phyloP scores from a whole-genome alignment of 2,113 vertebrate species.

The Daubentonia madagascariensis region DNA sequence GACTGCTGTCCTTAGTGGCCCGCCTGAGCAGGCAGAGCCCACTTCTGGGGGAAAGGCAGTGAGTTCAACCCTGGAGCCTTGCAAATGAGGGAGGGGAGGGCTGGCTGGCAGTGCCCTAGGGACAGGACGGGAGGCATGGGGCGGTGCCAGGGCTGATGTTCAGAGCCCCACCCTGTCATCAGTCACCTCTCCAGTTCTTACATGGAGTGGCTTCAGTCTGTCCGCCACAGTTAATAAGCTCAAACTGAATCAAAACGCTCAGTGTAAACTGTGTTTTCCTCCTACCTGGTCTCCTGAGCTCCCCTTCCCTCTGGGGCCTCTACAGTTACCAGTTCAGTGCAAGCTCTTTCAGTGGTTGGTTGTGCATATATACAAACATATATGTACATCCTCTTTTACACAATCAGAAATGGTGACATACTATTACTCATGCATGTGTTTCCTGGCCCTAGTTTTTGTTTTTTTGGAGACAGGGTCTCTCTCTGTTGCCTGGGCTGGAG shows the following conservation, averaged over 20 bases:
- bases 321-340: background rate
- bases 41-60: background rate
- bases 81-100: background rate
- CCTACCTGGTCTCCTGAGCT: rapidly evolving
- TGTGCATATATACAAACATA: too few relatives aligned
- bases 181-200: background rate
- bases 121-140: background rate
- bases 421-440: rapidly evolving
- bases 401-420: background rate
- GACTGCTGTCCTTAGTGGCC: background rate
- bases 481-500: too few relatives aligned
- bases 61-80: background rate
- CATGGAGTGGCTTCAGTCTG: background rate
- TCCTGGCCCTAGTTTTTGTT: background rate
- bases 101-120: background rate
- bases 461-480: too few relatives aligned
- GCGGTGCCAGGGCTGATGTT: background rate
- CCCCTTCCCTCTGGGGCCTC: rapidly evolving
- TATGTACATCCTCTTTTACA: background rate
- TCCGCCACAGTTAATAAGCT: background rate
- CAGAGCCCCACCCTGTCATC: background rate
- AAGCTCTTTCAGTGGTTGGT: background rate
- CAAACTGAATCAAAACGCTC: background rate
- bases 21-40: background rate
- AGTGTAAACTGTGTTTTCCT: background rate